Evolutionary conservation across 2,113 vertebrate species (phyloP), one percentile per base, ranked within the genome.

Genomic region (Mirza zaza): DNA sequence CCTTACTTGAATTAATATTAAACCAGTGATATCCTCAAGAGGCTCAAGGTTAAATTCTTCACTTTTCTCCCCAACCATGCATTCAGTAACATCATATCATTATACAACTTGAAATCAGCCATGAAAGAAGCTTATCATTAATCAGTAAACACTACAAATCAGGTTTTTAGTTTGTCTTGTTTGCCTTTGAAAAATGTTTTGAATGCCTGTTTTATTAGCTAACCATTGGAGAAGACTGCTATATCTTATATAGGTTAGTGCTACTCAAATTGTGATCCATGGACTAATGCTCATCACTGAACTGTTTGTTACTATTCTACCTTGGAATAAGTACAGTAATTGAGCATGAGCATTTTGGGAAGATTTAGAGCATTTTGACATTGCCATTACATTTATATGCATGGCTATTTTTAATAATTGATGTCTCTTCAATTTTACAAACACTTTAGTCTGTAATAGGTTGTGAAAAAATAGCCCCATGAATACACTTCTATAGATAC

Each of bases 361-460:
- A 57, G 25, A 48, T 45, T 45, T 27, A 90, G 25, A 92, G 3
- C 20, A 90, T 87, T 85, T 71, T 89, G n/a, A 93, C 8, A 65
- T 25, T 70, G 50, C 6, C 48, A 79, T 79, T 83, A n/a, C 9
- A 68, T 48, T 76, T 20, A 90, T 55, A 65, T 29, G 18, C 20
- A 34, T 29, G 25, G 32, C 36, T 0, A 32, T 17, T 50, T 70
- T 82, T 45, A 13, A 13, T 71, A 87, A 85, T 70, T 67, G 39
- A 73, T 73, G 82, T 73, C 18, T 90, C 4, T 93, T 87, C 36
- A 39, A 3, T 77, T 87, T 97, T 59, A 94, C 65, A 92, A 90
- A 92, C 36, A 7, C 21, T 90, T 81, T 29, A 6, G 9, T 52
- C 32, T 15, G 5, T 59, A 5, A 73, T 45, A 29, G 15, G n/a